Evolutionary conservation across 2,797 vertebrate species (phyloP).

Genomic region (Brachyalestes nurse): DNA sequence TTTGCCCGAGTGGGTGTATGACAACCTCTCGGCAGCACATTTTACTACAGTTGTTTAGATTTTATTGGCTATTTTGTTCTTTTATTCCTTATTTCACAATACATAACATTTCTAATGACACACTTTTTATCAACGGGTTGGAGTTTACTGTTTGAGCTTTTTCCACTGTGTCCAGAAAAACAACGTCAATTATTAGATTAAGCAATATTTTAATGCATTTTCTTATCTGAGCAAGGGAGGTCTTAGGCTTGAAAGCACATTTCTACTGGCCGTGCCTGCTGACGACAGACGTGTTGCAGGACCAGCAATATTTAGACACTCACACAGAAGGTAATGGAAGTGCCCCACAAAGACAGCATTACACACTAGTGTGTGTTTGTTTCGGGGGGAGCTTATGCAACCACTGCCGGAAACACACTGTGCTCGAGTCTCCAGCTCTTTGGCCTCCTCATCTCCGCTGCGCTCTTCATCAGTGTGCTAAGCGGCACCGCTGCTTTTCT

Average conservation of each 20-base stretch:
- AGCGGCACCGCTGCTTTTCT: slow-evolving; percentile 31
- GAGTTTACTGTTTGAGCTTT: too few relatives aligned
- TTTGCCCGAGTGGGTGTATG: too few relatives aligned
- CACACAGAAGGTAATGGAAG: neutral
- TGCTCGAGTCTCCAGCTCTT: slow-evolving; percentile 42
- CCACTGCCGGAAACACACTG: slow-evolving; percentile 46
- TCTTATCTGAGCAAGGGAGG: too few relatives aligned
- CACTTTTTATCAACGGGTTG: too few relatives aligned
- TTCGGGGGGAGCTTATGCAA: slow-evolving; percentile 53
- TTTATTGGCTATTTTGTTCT: too few relatives aligned
- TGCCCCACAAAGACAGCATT: neutral
- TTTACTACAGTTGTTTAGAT: too few relatives aligned
- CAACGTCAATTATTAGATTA: too few relatives aligned
- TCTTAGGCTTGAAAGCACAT: too few relatives aligned
- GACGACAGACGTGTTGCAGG: too few relatives aligned
- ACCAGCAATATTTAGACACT: slow-evolving; percentile 42
- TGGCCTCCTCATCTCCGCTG: slow-evolving; percentile 41
- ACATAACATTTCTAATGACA: neutral
- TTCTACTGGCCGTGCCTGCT: too few relatives aligned
- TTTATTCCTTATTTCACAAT: neutral
- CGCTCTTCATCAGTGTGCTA: slow-evolving; percentile 41
- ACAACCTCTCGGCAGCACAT: too few relatives aligned
- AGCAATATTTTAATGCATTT: too few relatives aligned
- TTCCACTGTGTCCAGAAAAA: neutral
- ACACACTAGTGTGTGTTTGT: slow-evolving; percentile 13